A percentile compares a stretch with the other conserved stretches of the same genome.
These are phyloP conservation scores for Phortica variegata DNA, from an alignment of 1,140 invertebrate genomes.

Conservation along the genomic window DNA sequence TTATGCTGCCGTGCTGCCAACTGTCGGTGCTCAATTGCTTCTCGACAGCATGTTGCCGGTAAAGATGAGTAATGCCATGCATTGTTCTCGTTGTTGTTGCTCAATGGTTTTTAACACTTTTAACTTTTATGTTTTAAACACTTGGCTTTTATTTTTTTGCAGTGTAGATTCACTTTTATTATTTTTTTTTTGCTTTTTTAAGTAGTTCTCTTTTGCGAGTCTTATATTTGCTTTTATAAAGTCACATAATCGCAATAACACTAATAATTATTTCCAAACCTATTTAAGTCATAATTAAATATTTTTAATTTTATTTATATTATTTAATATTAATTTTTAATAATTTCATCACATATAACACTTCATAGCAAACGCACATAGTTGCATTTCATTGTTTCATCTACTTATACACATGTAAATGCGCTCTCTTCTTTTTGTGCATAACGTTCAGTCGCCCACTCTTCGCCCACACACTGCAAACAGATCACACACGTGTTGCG, in stretches of 20 bases:
- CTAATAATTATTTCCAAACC: too few species aligned
- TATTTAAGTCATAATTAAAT: too few species aligned
- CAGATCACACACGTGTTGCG: too few species aligned
- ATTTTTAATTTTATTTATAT: too few species aligned
- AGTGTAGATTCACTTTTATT: constrained; percentile 16
- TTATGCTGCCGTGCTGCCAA: constrained; percentile 33
- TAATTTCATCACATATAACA: too few species aligned
- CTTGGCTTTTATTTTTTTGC: background rate
- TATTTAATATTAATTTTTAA: too few species aligned
- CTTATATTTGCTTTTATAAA: constrained; percentile 22
- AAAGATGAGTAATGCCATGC: constrained; percentile 55
- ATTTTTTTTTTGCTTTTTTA: constrained; percentile 16
- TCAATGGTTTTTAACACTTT: constrained; percentile 9
- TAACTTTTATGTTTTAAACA: background rate
- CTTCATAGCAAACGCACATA: too few species aligned
- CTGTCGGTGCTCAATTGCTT: constrained; percentile 48
- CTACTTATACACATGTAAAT: too few species aligned
- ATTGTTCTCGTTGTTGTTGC: constrained; percentile 24
- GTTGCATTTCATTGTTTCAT: too few species aligned
- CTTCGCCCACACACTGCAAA: too few species aligned
- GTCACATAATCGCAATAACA: constrained; percentile 53
- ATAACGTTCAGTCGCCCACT: too few species aligned
- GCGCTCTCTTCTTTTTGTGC: too few species aligned
- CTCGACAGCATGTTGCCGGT: constrained; percentile 55
- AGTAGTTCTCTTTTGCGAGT: constrained; percentile 15